Conservation (phyloP, 2,888 invertebrate genomes). For the Adelphocoris suturalis region DNA sequence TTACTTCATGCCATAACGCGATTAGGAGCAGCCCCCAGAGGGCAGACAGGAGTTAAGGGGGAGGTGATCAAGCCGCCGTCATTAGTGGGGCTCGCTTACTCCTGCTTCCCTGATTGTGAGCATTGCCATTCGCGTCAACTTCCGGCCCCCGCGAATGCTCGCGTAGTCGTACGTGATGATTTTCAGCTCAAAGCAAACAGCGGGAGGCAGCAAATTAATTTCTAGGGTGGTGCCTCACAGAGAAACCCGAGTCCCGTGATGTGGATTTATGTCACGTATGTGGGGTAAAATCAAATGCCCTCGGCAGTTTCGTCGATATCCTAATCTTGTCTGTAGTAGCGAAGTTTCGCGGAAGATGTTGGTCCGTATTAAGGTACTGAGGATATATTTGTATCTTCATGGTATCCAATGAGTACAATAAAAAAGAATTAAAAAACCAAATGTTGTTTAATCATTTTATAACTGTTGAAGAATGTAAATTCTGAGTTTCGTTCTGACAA, state of each 20-base stretch:
- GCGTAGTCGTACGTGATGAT: slow-evolving; percentile 45
- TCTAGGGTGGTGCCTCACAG: neutral
- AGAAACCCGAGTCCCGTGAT: neutral
- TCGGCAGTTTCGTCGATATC: slow-evolving; percentile 7
- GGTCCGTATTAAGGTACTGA: too few relatives aligned
- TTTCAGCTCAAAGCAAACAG: slow-evolving; percentile 61
- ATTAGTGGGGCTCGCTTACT: neutral
- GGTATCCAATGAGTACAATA: too few relatives aligned
- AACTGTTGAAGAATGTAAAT: too few relatives aligned
- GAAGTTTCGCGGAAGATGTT: too few relatives aligned
- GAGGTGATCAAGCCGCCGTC: slow-evolving; percentile 26
- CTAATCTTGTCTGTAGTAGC: neutral
- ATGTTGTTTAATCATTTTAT: too few relatives aligned
- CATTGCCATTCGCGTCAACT: slow-evolving; percentile 26
- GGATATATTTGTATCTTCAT: too few relatives aligned
- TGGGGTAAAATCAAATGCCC: neutral
- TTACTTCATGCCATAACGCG: slow-evolving; percentile 39
- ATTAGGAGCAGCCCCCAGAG: slow-evolving; percentile 14
- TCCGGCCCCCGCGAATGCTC: neutral
- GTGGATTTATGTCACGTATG: slow-evolving; percentile 32
- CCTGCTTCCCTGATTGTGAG: neutral
- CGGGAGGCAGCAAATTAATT: slow-evolving; percentile 53
- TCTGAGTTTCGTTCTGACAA: too few relatives aligned
- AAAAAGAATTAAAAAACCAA: too few relatives aligned
- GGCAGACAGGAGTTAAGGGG: slow-evolving; percentile 20